Base-by-base conservation (phyloP, 2,888 invertebrate genomes). In the Urechis unicinctus region DNA sequence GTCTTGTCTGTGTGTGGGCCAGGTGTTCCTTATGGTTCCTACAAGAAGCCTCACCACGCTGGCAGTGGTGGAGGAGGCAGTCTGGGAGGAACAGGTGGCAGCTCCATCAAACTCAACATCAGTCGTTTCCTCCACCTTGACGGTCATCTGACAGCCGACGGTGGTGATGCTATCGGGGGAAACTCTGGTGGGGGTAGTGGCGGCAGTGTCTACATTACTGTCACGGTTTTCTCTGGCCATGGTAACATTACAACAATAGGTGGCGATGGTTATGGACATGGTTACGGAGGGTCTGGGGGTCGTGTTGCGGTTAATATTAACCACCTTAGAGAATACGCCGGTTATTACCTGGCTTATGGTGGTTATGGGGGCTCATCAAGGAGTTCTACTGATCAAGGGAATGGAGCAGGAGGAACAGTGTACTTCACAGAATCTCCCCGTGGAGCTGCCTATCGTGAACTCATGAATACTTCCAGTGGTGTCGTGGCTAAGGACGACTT, bases 141-240 rank as follows among this genome's bases (percentile, higher is more conserved):
- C 59, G 69, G 69, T 47, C 55, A 60, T 47, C 49, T 68, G n/a
- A 44, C 47, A 24, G 64, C 61, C 21, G 46, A 56, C 22, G 70
- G 70, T 24, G 65, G 62, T 5, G 55, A 61, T 55, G 61, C 66
- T 1, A 49, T 41, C 0, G 59, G 51, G 3, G 43, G 50, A 21
- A 58, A 63, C 53, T 61, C 64, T 53, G 69, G 69, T 29, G 70
- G 67, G 43, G 70, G 69, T n/a, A 67, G 68, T 55, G 70, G 65
- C 24, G 70, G 70, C 28, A 66, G 67, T 52, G 54, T 69, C 44
- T 60, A 63, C 55, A 53, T 69, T 24, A 53, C 56, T 2, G 64
- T 66, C 5, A 62, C 62, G 25, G 64, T 65, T 56, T 66, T 69
- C 59, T 68, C 68, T 2, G 70, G 70, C 26, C 70, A 70, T 56